These are phyloP conservation scores for Castor canadensis DNA, from an alignment of 2,113 vertebrate species.

Conservation along the genomic window DNA sequence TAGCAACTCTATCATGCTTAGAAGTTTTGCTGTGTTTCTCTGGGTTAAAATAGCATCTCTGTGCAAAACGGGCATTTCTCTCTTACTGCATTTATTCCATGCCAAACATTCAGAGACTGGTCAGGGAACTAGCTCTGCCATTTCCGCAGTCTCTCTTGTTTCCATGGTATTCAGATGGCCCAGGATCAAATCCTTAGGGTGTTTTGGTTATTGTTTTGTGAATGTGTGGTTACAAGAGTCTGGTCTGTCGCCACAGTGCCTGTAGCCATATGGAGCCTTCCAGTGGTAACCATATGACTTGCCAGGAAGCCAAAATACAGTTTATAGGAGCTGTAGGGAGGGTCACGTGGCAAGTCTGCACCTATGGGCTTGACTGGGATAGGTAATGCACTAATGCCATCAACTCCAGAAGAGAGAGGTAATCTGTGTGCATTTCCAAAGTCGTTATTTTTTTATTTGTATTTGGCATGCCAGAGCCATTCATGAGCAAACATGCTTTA, in stretches of 20 bases:
- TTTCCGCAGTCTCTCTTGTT: not conserved
- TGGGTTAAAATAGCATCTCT: not conserved
- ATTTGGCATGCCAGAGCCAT: constrained; percentile 73
- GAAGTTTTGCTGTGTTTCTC: not conserved
- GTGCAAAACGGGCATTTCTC: not conserved
- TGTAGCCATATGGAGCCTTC: constrained; percentile 20
- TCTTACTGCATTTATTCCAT: not conserved
- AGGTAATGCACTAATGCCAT: constrained; percentile 30
- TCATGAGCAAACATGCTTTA: constrained; percentile 78
- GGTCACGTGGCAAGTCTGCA: constrained; percentile 9
- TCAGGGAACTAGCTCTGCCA: not conserved
- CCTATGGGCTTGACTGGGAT: not conserved
- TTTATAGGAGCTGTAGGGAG: constrained; percentile 37
- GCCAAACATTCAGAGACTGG: fast-evolving
- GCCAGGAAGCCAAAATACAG: constrained; percentile 1
- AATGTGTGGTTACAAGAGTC: not conserved
- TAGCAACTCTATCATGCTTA: not conserved
- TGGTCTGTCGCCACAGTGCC: not conserved
- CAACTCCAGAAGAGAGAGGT: constrained; percentile 47
- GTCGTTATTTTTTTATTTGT: constrained; percentile 78
- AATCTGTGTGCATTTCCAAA: constrained; percentile 71
- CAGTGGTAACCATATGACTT: not conserved
- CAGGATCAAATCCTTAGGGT: constrained; percentile 10
- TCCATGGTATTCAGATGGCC: not conserved
- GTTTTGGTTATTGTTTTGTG: constrained; percentile 12